A percentile compares a stretch with the other conserved stretches of the same genome.
These are phyloP conservation scores for Phoebastria nigripes DNA, from an alignment of 2,797 vertebrate species.

Conservation along the genomic window DNA sequence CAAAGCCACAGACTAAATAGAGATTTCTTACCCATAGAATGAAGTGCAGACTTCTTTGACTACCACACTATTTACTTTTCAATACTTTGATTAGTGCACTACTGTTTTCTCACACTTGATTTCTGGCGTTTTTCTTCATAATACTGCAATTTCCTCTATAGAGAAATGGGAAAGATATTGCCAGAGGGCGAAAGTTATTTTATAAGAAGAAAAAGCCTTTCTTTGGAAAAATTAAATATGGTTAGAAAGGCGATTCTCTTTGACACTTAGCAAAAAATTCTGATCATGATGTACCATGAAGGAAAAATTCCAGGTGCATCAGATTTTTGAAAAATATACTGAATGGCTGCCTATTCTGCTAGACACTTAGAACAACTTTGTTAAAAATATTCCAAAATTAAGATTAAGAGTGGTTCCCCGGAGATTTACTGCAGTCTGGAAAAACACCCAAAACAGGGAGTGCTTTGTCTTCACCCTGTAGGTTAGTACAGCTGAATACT, in stretches of 20 bases:
- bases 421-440: neutral
- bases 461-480: neutral
- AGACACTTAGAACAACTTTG: neutral
- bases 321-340: neutral
- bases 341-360: neutral
- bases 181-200: neutral
- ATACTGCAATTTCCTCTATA: neutral
- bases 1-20: constrained; percentile 49
- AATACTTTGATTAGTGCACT: neutral
- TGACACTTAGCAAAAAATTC: neutral
- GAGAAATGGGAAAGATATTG: neutral
- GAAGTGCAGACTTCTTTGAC: neutral
- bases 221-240: neutral
- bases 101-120: neutral
- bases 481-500: neutral
- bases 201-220: neutral
- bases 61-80: neutral
- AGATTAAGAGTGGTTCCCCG: neutral
- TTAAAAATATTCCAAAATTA: neutral
- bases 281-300: neutral
- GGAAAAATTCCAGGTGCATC: neutral
- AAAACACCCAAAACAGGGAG: neutral
- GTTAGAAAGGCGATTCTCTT: neutral
- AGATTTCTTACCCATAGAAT: constrained; percentile 5
- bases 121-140: neutral